These are phyloP conservation scores for Reticulitermes lucifugus DNA, from an alignment of 2,888 invertebrate genomes.

Conservation along the genomic window DNA sequence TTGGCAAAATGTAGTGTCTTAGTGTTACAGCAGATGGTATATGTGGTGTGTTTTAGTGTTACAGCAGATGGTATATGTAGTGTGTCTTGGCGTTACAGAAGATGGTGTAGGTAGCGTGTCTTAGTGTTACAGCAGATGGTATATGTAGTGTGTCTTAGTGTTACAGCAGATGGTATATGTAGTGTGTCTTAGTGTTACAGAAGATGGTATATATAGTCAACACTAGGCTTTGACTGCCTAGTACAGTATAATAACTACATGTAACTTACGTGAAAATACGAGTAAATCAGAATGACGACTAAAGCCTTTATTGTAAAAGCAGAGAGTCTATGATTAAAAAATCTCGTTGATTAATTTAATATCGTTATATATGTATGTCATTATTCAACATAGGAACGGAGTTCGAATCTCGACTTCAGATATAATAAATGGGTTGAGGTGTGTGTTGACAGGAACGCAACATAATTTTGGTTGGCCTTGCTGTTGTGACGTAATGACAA, in stretches of 20 bases:
- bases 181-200: too few relatives aligned
- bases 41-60: too few relatives aligned
- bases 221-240: too few relatives aligned
- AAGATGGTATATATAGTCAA: too few relatives aligned
- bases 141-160: too few relatives aligned
- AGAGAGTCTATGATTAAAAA: background rate
- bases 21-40: too few relatives aligned
- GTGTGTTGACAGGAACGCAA: constrained; percentile 38
- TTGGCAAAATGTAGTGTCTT: too few relatives aligned
- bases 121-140: too few relatives aligned
- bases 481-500: constrained; percentile 36
- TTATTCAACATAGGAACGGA: constrained; percentile 18
- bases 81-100: too few relatives aligned
- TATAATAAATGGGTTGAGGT: constrained; percentile 23
- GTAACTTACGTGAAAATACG: background rate
- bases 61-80: too few relatives aligned
- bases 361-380: constrained; percentile 16
- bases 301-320: background rate
- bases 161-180: too few relatives aligned
- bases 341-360: background rate
- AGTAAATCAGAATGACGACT: background rate
- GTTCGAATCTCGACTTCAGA: constrained; percentile 33
- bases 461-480: constrained; percentile 40
- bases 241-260: background rate
- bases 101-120: too few relatives aligned